These are phyloP conservation scores for Zophobas atratus DNA, from an alignment of 1,140 invertebrate species.

Conservation along the genomic window DNA sequence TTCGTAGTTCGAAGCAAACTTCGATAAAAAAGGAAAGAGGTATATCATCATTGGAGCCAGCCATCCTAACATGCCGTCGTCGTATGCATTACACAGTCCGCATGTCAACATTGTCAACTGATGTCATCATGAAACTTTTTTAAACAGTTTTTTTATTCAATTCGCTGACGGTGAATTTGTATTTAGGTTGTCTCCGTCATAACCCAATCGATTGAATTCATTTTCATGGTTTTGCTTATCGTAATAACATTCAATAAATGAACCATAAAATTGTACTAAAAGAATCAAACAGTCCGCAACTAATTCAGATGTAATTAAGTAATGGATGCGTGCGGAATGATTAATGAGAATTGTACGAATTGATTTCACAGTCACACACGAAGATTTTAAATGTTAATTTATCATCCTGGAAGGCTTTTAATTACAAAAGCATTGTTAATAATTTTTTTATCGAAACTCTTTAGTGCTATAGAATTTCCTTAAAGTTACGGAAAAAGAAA, in stretches of 20 bases:
- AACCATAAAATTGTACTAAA: constrained; percentile 27
- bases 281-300: constrained; percentile 33
- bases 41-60: not conserved
- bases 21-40: not conserved
- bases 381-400: constrained; percentile 41
- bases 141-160: constrained; percentile 9
- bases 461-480: not conserved
- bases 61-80: constrained; percentile 14
- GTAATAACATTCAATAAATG: not conserved
- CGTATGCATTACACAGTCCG: constrained; percentile 16
- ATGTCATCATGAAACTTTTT: constrained; percentile 48
- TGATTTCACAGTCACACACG: constrained; percentile 44
- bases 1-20: not conserved
- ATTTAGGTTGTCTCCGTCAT: not conserved
- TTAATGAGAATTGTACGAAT: constrained; percentile 27
- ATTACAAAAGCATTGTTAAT: constrained; percentile 17
- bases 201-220: not conserved
- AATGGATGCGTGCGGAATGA: constrained; percentile 29
- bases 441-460: not conserved
- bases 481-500: too few species aligned
- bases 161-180: constrained; percentile 14
- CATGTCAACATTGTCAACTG: constrained; percentile 38
- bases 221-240: too few species aligned
- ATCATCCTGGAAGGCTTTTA: constrained; percentile 18
- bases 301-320: constrained; percentile 42